These are phyloP conservation scores for Megalops cyprinoides DNA, from an alignment of 2,797 vertebrate species.

Conservation along the genomic window DNA sequence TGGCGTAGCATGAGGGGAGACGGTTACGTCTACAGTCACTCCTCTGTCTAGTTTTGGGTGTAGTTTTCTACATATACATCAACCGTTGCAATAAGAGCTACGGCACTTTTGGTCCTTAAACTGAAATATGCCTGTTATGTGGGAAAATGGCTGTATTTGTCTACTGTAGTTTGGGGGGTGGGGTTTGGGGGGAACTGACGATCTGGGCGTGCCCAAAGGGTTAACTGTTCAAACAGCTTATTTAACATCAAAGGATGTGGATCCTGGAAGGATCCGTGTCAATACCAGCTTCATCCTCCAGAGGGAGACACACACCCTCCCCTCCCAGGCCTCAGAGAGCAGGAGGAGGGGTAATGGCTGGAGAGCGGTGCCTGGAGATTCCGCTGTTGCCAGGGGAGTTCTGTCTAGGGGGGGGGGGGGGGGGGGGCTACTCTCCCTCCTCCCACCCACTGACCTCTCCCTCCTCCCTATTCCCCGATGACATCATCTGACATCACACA, in stretches of 20 bases:
- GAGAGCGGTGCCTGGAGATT: slow-evolving; percentile 54
- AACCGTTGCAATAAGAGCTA: not conserved
- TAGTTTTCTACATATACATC: not conserved
- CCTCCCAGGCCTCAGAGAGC: slow-evolving; percentile 37
- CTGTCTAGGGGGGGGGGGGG: slow-evolving; percentile 48
- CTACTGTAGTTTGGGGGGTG: not conserved
- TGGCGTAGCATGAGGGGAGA: not conserved
- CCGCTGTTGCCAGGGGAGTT: slow-evolving; percentile 69
- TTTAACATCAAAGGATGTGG: slow-evolving; percentile 70
- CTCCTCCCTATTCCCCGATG: slow-evolving; percentile 33
- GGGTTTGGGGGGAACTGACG: slow-evolving; percentile 58
- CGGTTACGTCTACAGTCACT: not conserved
- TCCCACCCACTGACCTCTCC: not conserved
- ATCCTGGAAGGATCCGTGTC: slow-evolving; percentile 73
- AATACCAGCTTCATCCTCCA: slow-evolving; percentile 64
- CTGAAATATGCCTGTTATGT: not conserved
- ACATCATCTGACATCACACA: slow-evolving; percentile 48
- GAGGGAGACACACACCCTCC: slow-evolving; percentile 42
- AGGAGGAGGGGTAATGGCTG: slow-evolving; percentile 41
- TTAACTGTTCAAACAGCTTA: slow-evolving; percentile 77
- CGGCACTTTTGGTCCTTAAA: not conserved
- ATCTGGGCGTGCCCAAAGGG: slow-evolving; percentile 74
- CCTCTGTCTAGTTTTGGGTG: not conserved
- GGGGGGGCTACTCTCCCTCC: no score
- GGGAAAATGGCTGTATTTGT: not conserved